Evolutionary conservation across 1,140 invertebrate genomes (phyloP), one percentile per base, ranked within the genome.

Genomic region (Nylanderia fulva): DNA sequence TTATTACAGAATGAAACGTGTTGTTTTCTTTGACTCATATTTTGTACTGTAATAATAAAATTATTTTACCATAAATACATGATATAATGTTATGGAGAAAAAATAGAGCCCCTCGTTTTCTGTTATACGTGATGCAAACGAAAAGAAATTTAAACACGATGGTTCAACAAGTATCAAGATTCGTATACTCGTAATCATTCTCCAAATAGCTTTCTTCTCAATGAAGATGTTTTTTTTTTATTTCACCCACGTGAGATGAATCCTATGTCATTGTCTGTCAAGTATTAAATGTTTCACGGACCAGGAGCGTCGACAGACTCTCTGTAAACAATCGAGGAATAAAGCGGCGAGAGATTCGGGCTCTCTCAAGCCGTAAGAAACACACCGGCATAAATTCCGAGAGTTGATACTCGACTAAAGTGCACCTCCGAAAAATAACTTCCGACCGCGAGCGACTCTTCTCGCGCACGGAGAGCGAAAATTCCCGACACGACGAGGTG

Each of bases 211-310:
- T 63, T 58, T 58, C 15, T 15, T 45, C 6, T 15, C 33, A 13
- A 72, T 2, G 5, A 42, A 68, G 42, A 7, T 8, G 7, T 39
- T 11, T 7, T 71, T 42, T 2, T 24, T 58, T 56, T 71, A 71
- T 80, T 58, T 33, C 9, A 13, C 56, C 29, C 48, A n/a, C 21
- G 0, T 21, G n/a, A 18, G 13, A n/a, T 64, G 36, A 80, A 52
- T 66, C 29, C 29, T 15, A 21, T 64, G 36, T n/a, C 76, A 18
- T 69, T 56, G 56, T 56, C 33, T 24, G 11, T 71, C 54, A 13
- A 58, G 42, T 54, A 24, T 72, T 82, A 82, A 82, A 82, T 82
- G 21, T 82, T 82, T 82, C 77, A 82, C 52, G 24, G 42, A 24
- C 8, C 9, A n/a, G 24, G 64, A 80, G 27, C 13, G 61, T 36